Conservation (phyloP, 2,113 vertebrate species). For the Hepsetus odoe region DNA sequence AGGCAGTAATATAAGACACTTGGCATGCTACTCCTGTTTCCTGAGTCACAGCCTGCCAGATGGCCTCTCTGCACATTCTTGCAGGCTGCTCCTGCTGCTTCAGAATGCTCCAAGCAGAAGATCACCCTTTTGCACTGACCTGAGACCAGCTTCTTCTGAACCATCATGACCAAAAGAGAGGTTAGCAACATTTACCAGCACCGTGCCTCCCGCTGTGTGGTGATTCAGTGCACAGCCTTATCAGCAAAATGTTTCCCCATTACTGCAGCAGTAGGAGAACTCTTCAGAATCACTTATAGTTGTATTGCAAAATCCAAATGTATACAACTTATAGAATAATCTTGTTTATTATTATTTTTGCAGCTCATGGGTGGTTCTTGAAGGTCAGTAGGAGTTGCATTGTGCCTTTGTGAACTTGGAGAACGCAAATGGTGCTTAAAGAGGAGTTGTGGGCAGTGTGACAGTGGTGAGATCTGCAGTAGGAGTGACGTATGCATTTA, state of each 20-base stretch:
- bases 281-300: neutral
- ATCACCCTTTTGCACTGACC: constrained; percentile 7
- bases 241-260: neutral
- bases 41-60: constrained; percentile 22
- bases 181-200: constrained; percentile 1
- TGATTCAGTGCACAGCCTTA: constrained; percentile 29
- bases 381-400: too few relatives aligned
- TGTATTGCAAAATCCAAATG: too few relatives aligned
- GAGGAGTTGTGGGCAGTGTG: too few relatives aligned
- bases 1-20: constrained; percentile 21
- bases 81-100: constrained; percentile 33
- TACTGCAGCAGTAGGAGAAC: neutral
- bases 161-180: constrained; percentile 4
- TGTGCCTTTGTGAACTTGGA: too few relatives aligned
- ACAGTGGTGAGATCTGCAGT: too few relatives aligned
- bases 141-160: neutral
- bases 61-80: constrained; percentile 44
- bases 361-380: too few relatives aligned
- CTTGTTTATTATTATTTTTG: too few relatives aligned
- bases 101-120: neutral
- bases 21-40: constrained; percentile 4
- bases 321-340: too few relatives aligned
- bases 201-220: constrained; percentile 22
- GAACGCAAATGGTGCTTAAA: too few relatives aligned
- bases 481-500: too few relatives aligned